Conservation (phyloP, 2,797 vertebrate genomes). For the Todus mexicanus region DNA sequence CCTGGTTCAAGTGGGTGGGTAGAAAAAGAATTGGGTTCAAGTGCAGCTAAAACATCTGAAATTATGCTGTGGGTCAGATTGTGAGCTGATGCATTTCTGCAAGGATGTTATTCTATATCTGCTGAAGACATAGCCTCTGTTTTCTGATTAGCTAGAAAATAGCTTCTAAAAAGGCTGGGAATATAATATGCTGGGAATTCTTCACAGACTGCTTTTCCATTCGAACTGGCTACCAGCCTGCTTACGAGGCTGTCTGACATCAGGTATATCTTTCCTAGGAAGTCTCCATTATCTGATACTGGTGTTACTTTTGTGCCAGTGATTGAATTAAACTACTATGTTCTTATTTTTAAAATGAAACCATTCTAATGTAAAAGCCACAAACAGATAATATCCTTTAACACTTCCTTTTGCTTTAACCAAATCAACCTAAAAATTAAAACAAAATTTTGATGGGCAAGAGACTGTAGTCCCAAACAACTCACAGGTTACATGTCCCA, state of each 20-base stretch:
- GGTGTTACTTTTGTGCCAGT: slow-evolving; percentile 22
- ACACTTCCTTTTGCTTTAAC: slow-evolving; percentile 28
- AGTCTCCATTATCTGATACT: slow-evolving; percentile 45
- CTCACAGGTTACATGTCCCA: background rate
- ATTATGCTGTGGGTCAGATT: background rate
- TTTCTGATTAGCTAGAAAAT: slow-evolving; percentile 38
- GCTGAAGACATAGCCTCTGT: slow-evolving; percentile 45
- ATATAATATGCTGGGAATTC: slow-evolving; percentile 60
- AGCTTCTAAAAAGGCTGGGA: slow-evolving; percentile 44
- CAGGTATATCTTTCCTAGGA: slow-evolving; percentile 59
- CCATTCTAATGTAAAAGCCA: slow-evolving; percentile 28
- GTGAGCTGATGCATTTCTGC: slow-evolving; percentile 15
- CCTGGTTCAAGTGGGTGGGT: background rate
- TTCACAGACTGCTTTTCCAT: slow-evolving; percentile 50
- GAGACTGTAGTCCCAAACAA: background rate
- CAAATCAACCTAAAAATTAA: background rate
- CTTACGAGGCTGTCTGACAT: slow-evolving; percentile 32
- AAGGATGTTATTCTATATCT: slow-evolving; percentile 45
- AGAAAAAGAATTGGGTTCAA: background rate
- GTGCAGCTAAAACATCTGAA: background rate
- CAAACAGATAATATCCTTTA: background rate
- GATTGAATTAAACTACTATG: slow-evolving; percentile 19
- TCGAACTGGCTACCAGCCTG: slow-evolving; percentile 55
- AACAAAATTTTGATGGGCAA: background rate
- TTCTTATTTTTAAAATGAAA: slow-evolving; percentile 19